Conservation (phyloP, 2,888 invertebrate genomes). For the Nomada hirtipes region DNA sequence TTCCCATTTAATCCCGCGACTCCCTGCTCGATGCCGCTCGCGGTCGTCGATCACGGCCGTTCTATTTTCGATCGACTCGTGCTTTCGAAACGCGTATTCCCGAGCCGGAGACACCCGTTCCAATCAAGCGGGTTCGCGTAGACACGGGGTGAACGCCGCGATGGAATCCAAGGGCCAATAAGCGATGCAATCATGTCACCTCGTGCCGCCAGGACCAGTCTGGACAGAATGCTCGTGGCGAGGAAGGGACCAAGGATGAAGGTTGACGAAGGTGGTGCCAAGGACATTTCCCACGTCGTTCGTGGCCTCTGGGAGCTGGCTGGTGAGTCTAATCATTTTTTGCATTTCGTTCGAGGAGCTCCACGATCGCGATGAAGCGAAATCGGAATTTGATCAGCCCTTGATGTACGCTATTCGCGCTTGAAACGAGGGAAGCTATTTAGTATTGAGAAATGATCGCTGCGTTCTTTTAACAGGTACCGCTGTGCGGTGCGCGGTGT, state of each 20-base stretch:
- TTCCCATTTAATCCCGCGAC: constrained; percentile 43
- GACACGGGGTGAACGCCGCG: constrained; percentile 28
- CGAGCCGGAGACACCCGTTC: constrained; percentile 34
- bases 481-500: not conserved
- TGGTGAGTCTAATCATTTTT: constrained; percentile 45
- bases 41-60: constrained; percentile 12
- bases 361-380: not conserved
- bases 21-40: not conserved
- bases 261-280: constrained; percentile 50
- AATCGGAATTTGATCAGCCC: not conserved
- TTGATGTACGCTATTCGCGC: not conserved
- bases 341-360: constrained; percentile 45
- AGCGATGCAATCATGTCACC: constrained; percentile 74
- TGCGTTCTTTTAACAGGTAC: not conserved
- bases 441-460: too few relatives aligned
- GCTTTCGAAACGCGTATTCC: constrained; percentile 12
- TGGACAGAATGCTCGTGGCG: not conserved
- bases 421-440: too few relatives aligned
- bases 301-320: constrained; percentile 48
- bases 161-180: constrained; percentile 71
- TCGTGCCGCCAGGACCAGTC: constrained; percentile 37
- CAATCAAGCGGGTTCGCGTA: constrained; percentile 60
- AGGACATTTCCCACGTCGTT: constrained; percentile 73
- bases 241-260: constrained; percentile 33
- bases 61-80: constrained; percentile 20